Base-by-base conservation (phyloP, 2,113 vertebrate species). In the Nycticebus coucang region DNA sequence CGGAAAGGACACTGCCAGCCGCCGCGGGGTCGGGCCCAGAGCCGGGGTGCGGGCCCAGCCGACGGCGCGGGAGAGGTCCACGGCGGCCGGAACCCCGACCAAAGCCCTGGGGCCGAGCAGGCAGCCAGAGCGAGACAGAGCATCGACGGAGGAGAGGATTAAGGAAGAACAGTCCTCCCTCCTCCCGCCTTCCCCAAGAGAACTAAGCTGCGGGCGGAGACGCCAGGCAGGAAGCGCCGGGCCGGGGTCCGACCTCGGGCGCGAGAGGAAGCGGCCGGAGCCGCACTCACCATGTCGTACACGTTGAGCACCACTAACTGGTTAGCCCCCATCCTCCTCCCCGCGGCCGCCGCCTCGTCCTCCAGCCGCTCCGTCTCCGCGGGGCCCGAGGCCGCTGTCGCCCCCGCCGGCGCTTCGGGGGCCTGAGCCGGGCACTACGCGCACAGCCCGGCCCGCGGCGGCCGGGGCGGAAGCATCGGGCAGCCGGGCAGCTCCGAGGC, bases 291-390 rank as follows among this genome's bases (percentile, higher is more conserved):
- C 99, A 99, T 99, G 97, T 99, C 99, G 98, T 99, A 99, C 87
- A 99, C 99, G 97, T 99, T 99, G 92, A 99, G 99, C 96, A 99
- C 99, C 98, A 99, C 99, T 97, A 99, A 98, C 98, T 99, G 99
- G 99, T 99, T 99, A 97, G 99, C 99, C 97, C 97, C 97, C 99
- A 99, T 99, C 98, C 98, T 98, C 97, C 92, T 98, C 93, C 97
- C 97, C 72, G 97, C 97, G 93, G 94, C 97, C 94, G 77, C 96
- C 96, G 96, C 92, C 96, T 94, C 66, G 87, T 71, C 91, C 97
- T 92, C 80, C 21, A 71, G 96, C 95, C 94, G 89, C 97, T 94
- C 75, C 37, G 93, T 95, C 91, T 89, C 84, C 89, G 64, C 88
- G 77, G 95, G 95, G 95, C 93, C 74, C 71, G 81, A 94, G 96